Base-by-base conservation (phyloP, 2,797 vertebrate species). In the Neostethus bicornis region DNA sequence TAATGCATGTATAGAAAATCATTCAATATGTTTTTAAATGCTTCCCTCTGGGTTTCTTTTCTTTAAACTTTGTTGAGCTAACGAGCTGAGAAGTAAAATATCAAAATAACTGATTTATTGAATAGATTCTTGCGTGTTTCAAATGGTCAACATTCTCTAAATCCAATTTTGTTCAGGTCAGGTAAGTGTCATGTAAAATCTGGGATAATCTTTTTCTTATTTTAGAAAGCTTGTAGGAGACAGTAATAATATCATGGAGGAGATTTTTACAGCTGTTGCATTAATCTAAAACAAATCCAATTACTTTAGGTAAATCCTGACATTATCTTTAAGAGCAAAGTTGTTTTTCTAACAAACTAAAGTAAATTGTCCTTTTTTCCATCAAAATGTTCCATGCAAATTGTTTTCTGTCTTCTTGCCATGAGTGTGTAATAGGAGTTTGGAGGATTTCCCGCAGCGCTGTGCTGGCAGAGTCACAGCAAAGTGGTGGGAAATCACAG, bases 381-480 rank as follows among this genome's bases (percentile, higher is more conserved):
- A n/a, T 11, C 42, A 28, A 48, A 56, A 52, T 41, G 13, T 41
- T 42, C 59, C 39, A 50, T 54, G 44, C 31, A 38, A 24, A 51
- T 23, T 35, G 21, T 49, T 72, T 34, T 54, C 38, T 41, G 32
- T 60, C 34, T 53, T 44, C 21, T 45, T 62, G 54, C 48, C 42
- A 38, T 8, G 25, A 37, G 46, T 59, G 60, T 55, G 66, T 54
- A 41, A 54, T 24, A 23, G 0, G 72, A 63, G 60, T 7, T 8
- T 56, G 70, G 54, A 37, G 52, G 49, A 60, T 35, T 65, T 74
- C 63, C 64, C 70, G 62, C 66, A 50, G 50, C 7, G 21, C 25
- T n/a, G 35, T 35, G 44, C n/a, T 21, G 21, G 44, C 29, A 2
- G 1, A 66, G 44, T 56, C 34, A 31, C 47, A 52, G 53, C 64